Conservation (phyloP, 2,888 invertebrate species). For the Zele albiditarsus region DNA sequence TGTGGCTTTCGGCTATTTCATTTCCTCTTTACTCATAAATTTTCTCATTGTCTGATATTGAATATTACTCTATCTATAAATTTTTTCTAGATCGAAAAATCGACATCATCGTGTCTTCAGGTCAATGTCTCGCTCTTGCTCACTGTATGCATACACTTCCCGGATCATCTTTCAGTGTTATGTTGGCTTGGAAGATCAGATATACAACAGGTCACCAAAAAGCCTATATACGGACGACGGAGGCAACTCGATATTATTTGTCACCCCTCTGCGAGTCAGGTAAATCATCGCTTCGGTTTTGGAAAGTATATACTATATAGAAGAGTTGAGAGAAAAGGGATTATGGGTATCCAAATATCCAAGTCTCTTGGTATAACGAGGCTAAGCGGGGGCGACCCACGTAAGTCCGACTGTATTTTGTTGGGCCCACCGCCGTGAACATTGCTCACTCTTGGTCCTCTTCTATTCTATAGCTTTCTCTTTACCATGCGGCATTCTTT, state of each 20-base stretch:
- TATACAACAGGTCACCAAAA: slow-evolving; percentile 48
- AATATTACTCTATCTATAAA: background rate
- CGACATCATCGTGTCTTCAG: slow-evolving; percentile 6
- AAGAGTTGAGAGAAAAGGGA: slow-evolving; percentile 63
- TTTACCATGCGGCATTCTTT: background rate
- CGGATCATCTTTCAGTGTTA: slow-evolving; percentile 31
- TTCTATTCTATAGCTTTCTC: slow-evolving; percentile 43
- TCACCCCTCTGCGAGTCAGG: slow-evolving; percentile 61
- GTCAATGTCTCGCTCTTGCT: slow-evolving; percentile 1
- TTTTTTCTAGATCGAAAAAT: background rate
- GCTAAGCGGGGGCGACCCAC: slow-evolving; percentile 53
- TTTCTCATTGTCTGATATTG: background rate
- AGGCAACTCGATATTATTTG: slow-evolving; percentile 66
- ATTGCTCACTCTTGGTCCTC: slow-evolving; percentile 20
- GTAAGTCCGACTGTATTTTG: slow-evolving; percentile 40
- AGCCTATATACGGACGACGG: slow-evolving; percentile 36
- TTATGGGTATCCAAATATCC: slow-evolving; percentile 70
- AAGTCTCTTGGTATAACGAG: slow-evolving; percentile 62
- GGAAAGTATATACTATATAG: slow-evolving; percentile 40
- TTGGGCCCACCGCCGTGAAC: slow-evolving; percentile 24
- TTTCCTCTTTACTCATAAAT: background rate
- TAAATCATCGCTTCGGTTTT: slow-evolving; percentile 56
- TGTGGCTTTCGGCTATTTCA: background rate
- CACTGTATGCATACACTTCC: background rate
- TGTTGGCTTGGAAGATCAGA: slow-evolving; percentile 42